Percentiles rank a stretch among this genome's conserved stretches.
Evolutionary conservation across 1,140 invertebrate species (phyloP).

Genomic region (Drosophila teissieri): DNA sequence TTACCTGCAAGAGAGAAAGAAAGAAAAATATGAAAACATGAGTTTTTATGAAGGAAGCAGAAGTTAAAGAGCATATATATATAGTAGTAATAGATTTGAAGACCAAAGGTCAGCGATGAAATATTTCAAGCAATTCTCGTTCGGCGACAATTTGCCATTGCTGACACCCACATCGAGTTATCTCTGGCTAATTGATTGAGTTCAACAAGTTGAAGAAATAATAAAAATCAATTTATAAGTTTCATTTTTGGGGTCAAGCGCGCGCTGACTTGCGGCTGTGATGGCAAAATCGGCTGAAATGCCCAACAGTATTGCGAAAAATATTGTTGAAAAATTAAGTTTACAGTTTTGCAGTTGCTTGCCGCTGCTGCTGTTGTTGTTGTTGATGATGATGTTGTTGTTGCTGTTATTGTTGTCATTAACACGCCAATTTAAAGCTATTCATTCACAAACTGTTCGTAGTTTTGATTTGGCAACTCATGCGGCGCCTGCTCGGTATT

Average conservation of each 20-base stretch:
- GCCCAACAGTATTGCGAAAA: constrained; percentile 60
- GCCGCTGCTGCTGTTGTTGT: constrained; percentile 36
- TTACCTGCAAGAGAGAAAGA: constrained; percentile 45
- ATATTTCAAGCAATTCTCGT: constrained; percentile 24
- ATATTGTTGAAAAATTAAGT: constrained; percentile 51
- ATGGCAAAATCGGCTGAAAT: constrained; percentile 43
- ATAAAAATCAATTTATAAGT: constrained; percentile 77
- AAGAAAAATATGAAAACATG: constrained; percentile 15
- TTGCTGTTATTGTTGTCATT: constrained; percentile 43
- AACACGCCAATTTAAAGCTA: constrained; percentile 69
- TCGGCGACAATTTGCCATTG: constrained; percentile 56
- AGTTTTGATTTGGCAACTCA: constrained; percentile 69
- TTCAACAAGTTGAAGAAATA: constrained; percentile 79
- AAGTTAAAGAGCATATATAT: not conserved
- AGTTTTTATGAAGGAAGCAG: constrained; percentile 21
- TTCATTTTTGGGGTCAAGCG: constrained; percentile 76
- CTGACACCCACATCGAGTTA: constrained; percentile 75
- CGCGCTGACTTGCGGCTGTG: constrained; percentile 44
- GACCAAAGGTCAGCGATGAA: constrained; percentile 27
- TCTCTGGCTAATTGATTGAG: constrained; percentile 78
- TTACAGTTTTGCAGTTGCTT: constrained; percentile 47
- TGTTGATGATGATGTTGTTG: constrained; percentile 13
- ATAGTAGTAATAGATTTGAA: not conserved
- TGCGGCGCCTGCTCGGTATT: constrained; percentile 41
- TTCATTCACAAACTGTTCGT: constrained; percentile 74